These are phyloP conservation scores for Odontocerum albicorne DNA, from an alignment of 2,888 invertebrate genomes.

Conservation along the genomic window DNA sequence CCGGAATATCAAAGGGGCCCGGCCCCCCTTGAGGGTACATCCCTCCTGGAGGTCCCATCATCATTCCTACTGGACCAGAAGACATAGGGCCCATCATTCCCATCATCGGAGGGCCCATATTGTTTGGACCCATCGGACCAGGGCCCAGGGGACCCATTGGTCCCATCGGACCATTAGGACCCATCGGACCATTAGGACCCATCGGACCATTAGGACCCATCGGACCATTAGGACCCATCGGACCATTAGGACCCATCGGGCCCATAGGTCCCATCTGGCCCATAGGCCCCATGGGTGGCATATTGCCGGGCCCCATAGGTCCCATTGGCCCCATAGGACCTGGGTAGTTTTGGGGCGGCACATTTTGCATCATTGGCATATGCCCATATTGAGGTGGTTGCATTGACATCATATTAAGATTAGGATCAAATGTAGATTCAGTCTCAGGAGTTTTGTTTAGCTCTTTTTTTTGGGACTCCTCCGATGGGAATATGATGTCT, in stretches of 20 bases:
- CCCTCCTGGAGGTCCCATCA: conserved; percentile 34
- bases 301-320: conserved; percentile 36
- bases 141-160: too few species aligned
- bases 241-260: conserved; percentile 14
- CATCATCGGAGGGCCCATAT: too few species aligned
- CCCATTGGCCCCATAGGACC: conserved; percentile 35
- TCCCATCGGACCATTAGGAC: conserved; percentile 21
- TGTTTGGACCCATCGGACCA: too few species aligned
- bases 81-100: conserved; percentile 22
- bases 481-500: conserved; percentile 64
- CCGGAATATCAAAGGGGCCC: too few species aligned
- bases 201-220: conserved; percentile 13
- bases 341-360: conserved; percentile 15
- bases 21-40: conserved; percentile 36
- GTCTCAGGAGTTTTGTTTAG: neutral
- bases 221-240: conserved; percentile 44
- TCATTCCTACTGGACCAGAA: conserved; percentile 17
- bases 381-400: conserved; percentile 18
- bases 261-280: conserved; percentile 34
- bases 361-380: conserved; percentile 38
- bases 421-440: neutral
- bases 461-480: conserved; percentile 40
- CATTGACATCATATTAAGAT: conserved; percentile 17
- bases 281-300: conserved; percentile 41
- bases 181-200: conserved; percentile 16